Base-by-base conservation (phyloP, 2,113 vertebrate species). In the Leptosomus discolor region DNA sequence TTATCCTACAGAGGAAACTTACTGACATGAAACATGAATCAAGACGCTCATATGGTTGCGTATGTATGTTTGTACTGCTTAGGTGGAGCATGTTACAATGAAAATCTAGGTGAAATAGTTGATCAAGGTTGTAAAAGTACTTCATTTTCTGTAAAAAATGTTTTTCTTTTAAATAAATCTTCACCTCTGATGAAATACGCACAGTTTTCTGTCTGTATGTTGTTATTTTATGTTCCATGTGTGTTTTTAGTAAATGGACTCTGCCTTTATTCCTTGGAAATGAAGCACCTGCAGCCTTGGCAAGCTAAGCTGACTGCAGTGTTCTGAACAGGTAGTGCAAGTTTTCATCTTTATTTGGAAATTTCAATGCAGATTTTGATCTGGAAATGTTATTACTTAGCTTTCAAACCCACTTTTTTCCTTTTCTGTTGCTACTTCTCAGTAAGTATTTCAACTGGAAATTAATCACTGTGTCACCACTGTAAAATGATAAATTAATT, bases 271-370 rank as follows among this genome's bases (percentile, higher is more conserved):
- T 82, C 65, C 58, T 61, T 82, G 70, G 39, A 53, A 37, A 12
- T 32, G 43, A 61, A 67, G 58, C 46, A 34, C 9, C n/a, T 30
- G 46, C 27, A 37, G 3, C 36, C 56, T 51, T 15, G 4, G 51
- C 34, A n/a, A 63, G 41, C 19, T 11, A 5, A 63, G 69, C 12
- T 0, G 4, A 3, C n/a, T 9, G 37, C 48, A 43, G 2, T 0
- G 0, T 6, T 69, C 67, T 64, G 50, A 36, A 24, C 43, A 71
- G 18, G 43, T 27, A 67, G 6, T 5, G 27, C 51, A 58, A 43
- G n/a, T 17, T 37, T 53, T 71, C 36, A 12, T 24, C 36, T 50
- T 37, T 4, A 2, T 65, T 60, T 50, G 67, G 63, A 76, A 63
- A 51, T 34, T 5, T 36, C 65, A 69, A 24, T 80, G 69, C 45